Conservation (phyloP, 2,888 invertebrate genomes). For the Euclidia mi region DNA sequence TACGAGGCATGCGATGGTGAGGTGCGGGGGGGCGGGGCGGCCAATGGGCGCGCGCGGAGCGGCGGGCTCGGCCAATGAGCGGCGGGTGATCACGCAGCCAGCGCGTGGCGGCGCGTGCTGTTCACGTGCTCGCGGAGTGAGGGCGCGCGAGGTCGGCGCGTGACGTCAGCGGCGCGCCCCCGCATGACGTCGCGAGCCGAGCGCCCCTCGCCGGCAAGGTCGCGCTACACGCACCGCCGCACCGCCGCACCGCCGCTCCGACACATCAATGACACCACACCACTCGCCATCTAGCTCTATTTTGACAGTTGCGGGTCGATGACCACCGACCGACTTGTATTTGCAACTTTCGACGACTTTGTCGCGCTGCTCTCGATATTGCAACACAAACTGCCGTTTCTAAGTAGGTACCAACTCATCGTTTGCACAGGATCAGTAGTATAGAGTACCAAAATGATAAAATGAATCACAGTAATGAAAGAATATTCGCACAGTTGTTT, state of each 20-base stretch:
- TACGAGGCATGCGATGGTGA: constrained; percentile 91
- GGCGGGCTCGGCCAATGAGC: constrained; percentile 91
- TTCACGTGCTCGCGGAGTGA: constrained; percentile 96
- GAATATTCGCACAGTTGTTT: constrained; percentile 19
- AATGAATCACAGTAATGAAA: not conserved
- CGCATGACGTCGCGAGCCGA: constrained; percentile 79
- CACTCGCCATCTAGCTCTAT: constrained; percentile 68
- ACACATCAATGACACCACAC: constrained; percentile 62
- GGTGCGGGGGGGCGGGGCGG: constrained; percentile 90
- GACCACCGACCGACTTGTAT: constrained; percentile 56
- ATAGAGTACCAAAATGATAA: not conserved
- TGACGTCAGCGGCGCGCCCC: constrained; percentile 91
- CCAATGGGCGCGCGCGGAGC: constrained; percentile 93
- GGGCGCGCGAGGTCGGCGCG: constrained; percentile 87
- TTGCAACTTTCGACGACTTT: constrained; percentile 41
- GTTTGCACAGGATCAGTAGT: not conserved
- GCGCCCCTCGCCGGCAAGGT: constrained; percentile 81
- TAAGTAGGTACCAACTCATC: constrained; percentile 13
- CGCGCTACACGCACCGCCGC: constrained; percentile 64
- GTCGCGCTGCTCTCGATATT: constrained; percentile 4
- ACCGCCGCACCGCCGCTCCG: constrained; percentile 33
- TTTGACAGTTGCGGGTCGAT: constrained; percentile 72
- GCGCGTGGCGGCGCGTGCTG: constrained; percentile 94
- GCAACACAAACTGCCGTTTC: not conserved
- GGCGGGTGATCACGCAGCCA: constrained; percentile 91